Conservation (phyloP, 2,888 invertebrate genomes). For the Drosophila melanosoma region DNA sequence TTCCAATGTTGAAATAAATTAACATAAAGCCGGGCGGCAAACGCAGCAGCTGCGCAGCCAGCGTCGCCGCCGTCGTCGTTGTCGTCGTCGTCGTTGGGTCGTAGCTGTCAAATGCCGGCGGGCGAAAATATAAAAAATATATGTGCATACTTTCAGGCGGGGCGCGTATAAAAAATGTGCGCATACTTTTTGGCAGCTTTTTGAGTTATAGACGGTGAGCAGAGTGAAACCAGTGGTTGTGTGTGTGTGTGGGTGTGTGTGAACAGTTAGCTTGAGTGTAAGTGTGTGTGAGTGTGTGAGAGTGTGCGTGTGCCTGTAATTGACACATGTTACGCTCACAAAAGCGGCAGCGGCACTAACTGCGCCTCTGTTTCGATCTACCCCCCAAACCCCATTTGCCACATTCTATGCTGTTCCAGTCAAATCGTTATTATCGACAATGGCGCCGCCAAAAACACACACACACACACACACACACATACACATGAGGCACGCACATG, state of each 20-base stretch:
- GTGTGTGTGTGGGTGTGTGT: constrained; percentile 36
- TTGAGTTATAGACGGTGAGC: constrained; percentile 75
- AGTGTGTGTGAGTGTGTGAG: constrained; percentile 41
- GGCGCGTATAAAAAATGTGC: constrained; percentile 74
- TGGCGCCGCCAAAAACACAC: constrained; percentile 79
- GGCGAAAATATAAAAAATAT: constrained; percentile 69
- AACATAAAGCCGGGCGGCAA: constrained; percentile 62
- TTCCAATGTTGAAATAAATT: constrained; percentile 71
- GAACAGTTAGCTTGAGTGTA: constrained; percentile 38
- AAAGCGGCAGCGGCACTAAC: constrained; percentile 62
- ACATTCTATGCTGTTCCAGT: constrained; percentile 24
- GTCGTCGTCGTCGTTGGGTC: constrained; percentile 32
- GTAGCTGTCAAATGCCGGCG: constrained; percentile 76
- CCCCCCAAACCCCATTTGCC: constrained; percentile 6
- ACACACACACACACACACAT: constrained; percentile 20
- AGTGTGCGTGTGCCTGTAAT: constrained; percentile 73
- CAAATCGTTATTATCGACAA: constrained; percentile 77
- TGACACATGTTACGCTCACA: constrained; percentile 83
- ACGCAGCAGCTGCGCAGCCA: constrained; percentile 17
- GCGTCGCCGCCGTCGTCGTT: constrained; percentile 17
- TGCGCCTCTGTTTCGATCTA: constrained; percentile 34
- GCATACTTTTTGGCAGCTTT: constrained; percentile 78
- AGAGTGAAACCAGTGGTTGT: constrained; percentile 36
- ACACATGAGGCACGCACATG: constrained; percentile 46
- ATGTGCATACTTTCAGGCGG: constrained; percentile 73